These are phyloP conservation scores for Drosophila algonquin DNA, from an alignment of 2,888 invertebrate genomes.

Conservation along the genomic window DNA sequence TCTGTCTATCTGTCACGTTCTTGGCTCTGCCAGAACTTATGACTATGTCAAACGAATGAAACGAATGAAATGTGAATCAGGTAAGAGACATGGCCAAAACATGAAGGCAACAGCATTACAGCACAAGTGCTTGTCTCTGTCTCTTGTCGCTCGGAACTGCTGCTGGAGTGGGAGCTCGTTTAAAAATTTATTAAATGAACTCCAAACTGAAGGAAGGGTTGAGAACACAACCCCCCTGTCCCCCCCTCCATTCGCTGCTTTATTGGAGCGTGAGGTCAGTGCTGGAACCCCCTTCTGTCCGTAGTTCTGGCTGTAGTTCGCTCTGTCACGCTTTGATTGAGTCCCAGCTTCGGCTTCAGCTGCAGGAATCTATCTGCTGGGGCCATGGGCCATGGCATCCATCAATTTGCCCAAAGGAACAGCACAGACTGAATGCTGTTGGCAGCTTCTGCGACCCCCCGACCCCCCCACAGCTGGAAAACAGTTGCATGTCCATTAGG, in stretches of 20 bases:
- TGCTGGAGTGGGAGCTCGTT: constrained; percentile 19
- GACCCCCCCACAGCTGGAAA: not conserved
- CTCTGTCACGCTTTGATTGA: constrained; percentile 62
- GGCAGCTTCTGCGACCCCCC: not conserved
- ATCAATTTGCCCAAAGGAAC: not conserved
- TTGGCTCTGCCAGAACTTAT: constrained; percentile 18
- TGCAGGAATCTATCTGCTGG: not conserved
- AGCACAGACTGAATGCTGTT: not conserved
- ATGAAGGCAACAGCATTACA: constrained; percentile 14
- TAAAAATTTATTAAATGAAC: constrained; percentile 58
- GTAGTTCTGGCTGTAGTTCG: not conserved
- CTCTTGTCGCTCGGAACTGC: too few relatives aligned
- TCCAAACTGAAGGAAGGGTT: constrained; percentile 18
- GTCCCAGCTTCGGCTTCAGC: constrained; percentile 20
- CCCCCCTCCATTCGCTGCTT: constrained; percentile 18
- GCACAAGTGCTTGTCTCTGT: not conserved
- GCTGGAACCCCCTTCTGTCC: constrained; percentile 10
- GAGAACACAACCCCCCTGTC: not conserved
- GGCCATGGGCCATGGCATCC: not conserved
- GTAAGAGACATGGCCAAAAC: constrained; percentile 49
- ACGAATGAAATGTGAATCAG: constrained; percentile 57
- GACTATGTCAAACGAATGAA: constrained; percentile 43
- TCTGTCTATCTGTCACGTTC: constrained; percentile 39
- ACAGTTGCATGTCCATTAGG: not conserved
- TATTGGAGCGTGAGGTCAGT: constrained; percentile 51